Evolutionary conservation across 2,888 invertebrate species (phyloP).

Genomic region (Molorchus minor): DNA sequence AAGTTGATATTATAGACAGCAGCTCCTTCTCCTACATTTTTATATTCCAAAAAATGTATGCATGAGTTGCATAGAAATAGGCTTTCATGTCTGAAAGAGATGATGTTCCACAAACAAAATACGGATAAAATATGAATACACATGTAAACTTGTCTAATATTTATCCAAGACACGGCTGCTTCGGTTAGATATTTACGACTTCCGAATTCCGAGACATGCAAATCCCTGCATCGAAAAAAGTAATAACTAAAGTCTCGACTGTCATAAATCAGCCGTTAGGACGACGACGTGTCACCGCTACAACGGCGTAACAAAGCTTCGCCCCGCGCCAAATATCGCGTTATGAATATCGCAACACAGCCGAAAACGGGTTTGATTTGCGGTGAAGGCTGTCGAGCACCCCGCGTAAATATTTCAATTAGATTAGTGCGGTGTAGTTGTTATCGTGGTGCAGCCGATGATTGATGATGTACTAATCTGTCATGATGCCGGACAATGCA

Average conservation of each 20-base stretch:
- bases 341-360: background rate
- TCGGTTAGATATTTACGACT: background rate
- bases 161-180: background rate
- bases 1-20: no score
- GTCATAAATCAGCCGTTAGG: constrained; percentile 24
- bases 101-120: background rate
- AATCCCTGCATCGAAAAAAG: constrained; percentile 8
- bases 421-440: constrained; percentile 52
- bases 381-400: constrained; percentile 38
- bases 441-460: constrained; percentile 54
- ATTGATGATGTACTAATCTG: constrained; percentile 63
- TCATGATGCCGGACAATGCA: constrained; percentile 59
- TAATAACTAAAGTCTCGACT: constrained; percentile 14
- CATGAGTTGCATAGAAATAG: background rate
- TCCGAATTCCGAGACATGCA: background rate
- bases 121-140: background rate
- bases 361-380: constrained; percentile 45
- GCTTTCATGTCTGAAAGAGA: background rate
- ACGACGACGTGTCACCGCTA: constrained; percentile 16
- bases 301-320: constrained; percentile 16
- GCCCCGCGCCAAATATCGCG: constrained; percentile 6
- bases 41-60: no score
- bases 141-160: background rate
- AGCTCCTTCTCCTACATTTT: no score
- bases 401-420: constrained; percentile 55